Base-by-base conservation (phyloP, 2,113 vertebrate genomes). In the Salminus brasiliensis region DNA sequence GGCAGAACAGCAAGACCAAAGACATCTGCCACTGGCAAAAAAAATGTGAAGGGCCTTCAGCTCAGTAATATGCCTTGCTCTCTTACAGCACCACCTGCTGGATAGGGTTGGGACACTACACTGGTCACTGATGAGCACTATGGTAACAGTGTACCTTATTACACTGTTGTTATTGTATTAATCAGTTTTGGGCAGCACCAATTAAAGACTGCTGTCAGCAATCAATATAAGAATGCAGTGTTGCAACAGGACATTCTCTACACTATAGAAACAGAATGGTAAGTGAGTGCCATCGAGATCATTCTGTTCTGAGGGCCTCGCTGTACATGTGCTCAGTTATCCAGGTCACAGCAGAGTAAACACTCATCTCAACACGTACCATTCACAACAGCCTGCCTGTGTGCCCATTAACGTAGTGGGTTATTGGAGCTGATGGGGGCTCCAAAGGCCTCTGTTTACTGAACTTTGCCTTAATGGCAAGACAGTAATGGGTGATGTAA, bases 81-180 rank as follows among this genome's bases (percentile, higher is more conserved):
- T 45, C 63, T 72, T 81, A 69, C 72, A 81, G 45, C 68, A 21
- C 81, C 79, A 78, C 39, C 83, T 83, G 70, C 72, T 87, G 85
- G 76, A 15, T 49, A 45, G 21, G 21, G 27, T 16, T 30, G 25
- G 52, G 55, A 57, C 74, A 53, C 21, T 45, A 55, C 15, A 55
- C 23, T 29, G 8, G n/a, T 25, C n/a, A 39, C 8, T 36, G 8
- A 34, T 12, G 4, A 16, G 55, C 27, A 59, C 25, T 59, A 52
- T 52, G 47, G 21, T 52, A 6, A 1, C 18, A 52, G 47, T 52
- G 18, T n/a, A n/a, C 52, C 23, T 9, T 11, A 23, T 23, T 55
- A 55, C n/a, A 55, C 23, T 25, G 10, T 41, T n/a, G n/a, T n/a
- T n/a, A 55, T 23, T 23, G 9, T 1, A 9, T 55, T 23, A 55